Conservation (phyloP, 2,113 vertebrate species). For the Leucoraja erinaceus region DNA sequence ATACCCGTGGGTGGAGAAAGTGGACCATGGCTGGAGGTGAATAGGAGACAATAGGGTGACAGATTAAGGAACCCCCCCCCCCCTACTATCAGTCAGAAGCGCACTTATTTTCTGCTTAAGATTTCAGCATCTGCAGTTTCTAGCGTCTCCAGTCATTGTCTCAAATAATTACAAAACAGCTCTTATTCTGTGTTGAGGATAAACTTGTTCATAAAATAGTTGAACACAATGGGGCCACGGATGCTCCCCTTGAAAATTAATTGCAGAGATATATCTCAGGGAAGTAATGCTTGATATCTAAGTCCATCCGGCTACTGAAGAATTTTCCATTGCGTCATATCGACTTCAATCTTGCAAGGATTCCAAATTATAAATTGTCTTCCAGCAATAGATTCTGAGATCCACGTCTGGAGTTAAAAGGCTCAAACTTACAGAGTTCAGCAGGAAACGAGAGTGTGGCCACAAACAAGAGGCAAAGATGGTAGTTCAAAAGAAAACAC, state of each 20-base stretch:
- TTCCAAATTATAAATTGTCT: not conserved
- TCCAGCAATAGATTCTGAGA: not conserved
- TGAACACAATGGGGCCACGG: not conserved
- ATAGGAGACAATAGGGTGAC: too few species aligned
- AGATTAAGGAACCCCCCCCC: too few species aligned
- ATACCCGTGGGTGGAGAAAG: too few species aligned
- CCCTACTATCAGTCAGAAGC: too few species aligned
- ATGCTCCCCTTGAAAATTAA: not conserved
- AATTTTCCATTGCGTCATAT: not conserved
- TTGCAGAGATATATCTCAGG: not conserved
- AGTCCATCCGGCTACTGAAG: not conserved
- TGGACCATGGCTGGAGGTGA: too few species aligned
- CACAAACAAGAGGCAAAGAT: not conserved
- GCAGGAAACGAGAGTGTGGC: not conserved
- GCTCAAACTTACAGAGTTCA: too few species aligned
- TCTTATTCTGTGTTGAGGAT: not conserved
- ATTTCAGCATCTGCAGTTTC: too few species aligned
- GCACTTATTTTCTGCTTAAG: too few species aligned
- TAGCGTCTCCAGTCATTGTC: too few species aligned
- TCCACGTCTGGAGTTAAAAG: not conserved
- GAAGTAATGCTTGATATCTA: not conserved
- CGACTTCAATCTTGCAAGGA: not conserved
- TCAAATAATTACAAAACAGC: not conserved
- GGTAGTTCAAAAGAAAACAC: not conserved
- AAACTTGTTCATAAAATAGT: not conserved